Percentiles rank a stretch among this genome's conserved stretches.
These are phyloP conservation scores for Cantharis nigra DNA, from an alignment of 2,888 invertebrate species.

Conservation along the genomic window DNA sequence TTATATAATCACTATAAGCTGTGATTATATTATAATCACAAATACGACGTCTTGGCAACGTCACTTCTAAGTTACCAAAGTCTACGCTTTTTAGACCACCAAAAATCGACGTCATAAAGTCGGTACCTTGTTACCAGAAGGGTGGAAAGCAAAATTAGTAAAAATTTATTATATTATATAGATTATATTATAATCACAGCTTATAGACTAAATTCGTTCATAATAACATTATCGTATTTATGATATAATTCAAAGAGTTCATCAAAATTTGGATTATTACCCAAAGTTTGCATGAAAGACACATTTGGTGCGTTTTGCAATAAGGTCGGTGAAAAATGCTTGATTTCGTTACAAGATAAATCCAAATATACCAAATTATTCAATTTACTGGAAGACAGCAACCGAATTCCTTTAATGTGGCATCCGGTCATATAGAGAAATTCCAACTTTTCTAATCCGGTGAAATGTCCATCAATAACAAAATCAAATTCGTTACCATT, in stretches of 20 bases:
- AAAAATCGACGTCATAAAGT: no score
- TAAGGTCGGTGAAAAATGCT: not conserved
- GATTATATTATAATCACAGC: not conserved
- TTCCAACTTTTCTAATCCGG: not conserved
- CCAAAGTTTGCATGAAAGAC: not conserved
- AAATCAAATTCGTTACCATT: not conserved
- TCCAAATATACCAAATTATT: not conserved
- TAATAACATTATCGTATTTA: not conserved
- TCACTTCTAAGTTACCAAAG: no score
- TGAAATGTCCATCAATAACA: not conserved
- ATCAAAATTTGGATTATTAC: not conserved
- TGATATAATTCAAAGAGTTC: not conserved
- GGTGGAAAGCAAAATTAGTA: no score
- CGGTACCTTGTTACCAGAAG: no score
- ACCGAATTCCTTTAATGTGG: not conserved
- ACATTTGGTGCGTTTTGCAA: not conserved
- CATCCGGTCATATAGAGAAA: not conserved
- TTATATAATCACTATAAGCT: no score
- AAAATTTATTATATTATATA: no score
- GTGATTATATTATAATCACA: no score
- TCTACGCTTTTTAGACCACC: no score
- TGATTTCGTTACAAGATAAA: not conserved
- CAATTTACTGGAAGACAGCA: not conserved
- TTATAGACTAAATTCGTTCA: not conserved
- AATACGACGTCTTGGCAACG: no score